These are phyloP conservation scores for Tychaedon coryphoeus DNA, from an alignment of 2,113 vertebrate genomes.

Conservation along the genomic window DNA sequence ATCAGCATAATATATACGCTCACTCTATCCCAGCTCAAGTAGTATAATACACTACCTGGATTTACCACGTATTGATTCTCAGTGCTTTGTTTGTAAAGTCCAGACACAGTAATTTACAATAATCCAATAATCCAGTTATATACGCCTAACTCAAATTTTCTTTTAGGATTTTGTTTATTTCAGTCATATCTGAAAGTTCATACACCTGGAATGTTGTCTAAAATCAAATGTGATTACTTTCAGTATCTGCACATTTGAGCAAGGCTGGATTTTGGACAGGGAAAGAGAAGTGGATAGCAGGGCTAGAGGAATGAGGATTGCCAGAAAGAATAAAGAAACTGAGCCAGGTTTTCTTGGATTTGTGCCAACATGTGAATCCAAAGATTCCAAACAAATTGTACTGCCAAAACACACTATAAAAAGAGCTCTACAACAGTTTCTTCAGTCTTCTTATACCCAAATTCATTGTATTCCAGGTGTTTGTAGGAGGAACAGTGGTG, in stretches of 20 bases:
- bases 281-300: not conserved
- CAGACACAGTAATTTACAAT: not conserved
- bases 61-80: not conserved
- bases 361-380: not conserved
- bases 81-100: not conserved
- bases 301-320: not conserved
- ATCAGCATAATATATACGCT: not conserved
- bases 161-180: not conserved
- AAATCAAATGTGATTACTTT: not conserved
- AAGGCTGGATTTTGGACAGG: not conserved
- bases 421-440: not conserved
- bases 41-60: not conserved
- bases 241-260: not conserved
- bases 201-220: not conserved
- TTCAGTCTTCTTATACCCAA: not conserved
- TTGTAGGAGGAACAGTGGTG: not conserved
- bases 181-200: not conserved
- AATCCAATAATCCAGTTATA: not conserved
- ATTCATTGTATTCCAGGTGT: not conserved
- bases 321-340: not conserved
- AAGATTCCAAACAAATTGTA: not conserved
- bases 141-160: accelerated
- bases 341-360: not conserved
- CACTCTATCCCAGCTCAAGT: not conserved
- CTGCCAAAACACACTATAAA: not conserved